phyloP scores from a whole-genome alignment of 2,797 vertebrate species.

The Aselliscus stoliczkanus region DNA sequence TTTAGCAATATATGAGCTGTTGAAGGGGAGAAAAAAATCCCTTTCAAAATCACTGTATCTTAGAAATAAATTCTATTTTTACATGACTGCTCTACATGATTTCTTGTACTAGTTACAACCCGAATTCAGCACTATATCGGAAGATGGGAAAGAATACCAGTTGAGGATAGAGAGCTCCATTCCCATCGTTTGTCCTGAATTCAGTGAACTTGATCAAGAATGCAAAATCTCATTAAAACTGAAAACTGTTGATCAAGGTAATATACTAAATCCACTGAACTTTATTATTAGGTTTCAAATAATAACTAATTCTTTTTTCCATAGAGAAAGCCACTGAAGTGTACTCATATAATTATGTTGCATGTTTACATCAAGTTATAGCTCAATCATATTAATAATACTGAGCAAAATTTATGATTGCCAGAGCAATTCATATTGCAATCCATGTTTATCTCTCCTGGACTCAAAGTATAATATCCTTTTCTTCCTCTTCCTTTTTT shows the following conservation, averaged over 20 bases:
- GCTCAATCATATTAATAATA: background rate
- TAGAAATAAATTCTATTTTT: slow-evolving; percentile 34
- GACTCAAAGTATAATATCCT: background rate
- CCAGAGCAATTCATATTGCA: background rate
- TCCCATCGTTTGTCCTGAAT: slow-evolving; percentile 86
- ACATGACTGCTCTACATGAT: background rate
- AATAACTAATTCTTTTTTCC: background rate
- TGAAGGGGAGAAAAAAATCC: background rate
- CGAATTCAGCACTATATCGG: slow-evolving; percentile 82
- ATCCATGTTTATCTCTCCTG: background rate
- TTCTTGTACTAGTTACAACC: slow-evolving; percentile 83
- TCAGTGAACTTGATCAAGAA: slow-evolving; percentile 72
- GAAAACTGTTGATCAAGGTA: slow-evolving; percentile 86
- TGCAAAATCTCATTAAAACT: slow-evolving; percentile 87
- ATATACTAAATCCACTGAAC: slow-evolving; percentile 18
- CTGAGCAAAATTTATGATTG: background rate
- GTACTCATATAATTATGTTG: background rate
- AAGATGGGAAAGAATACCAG: slow-evolving; percentile 87
- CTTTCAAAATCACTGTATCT: background rate
- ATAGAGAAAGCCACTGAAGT: background rate
- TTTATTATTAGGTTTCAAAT: background rate
- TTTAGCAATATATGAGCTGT: background rate
- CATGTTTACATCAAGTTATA: background rate
- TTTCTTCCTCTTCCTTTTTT: background rate
- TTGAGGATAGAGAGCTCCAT: slow-evolving; percentile 88